phyloP scores from a whole-genome alignment of 2,113 vertebrate species.

The Mus spicilegus region DNA sequence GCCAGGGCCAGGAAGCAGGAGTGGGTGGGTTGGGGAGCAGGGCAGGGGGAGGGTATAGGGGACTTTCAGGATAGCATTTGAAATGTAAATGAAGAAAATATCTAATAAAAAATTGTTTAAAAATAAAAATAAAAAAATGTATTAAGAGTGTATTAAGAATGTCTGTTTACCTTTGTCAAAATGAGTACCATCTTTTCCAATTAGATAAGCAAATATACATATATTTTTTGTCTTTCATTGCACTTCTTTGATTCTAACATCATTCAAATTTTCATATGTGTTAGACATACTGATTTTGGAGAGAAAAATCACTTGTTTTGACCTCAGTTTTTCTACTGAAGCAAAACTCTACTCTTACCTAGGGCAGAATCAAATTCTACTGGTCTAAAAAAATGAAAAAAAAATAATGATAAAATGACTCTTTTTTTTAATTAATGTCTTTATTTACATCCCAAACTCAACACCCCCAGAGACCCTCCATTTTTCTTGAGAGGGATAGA shows the following conservation, averaged over 20 bases:
- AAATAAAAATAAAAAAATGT: no score
- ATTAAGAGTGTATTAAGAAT: neutral
- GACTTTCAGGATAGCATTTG: no score
- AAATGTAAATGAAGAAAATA: no score
- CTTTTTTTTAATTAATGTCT: neutral
- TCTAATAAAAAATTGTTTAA: no score
- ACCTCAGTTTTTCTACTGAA: conserved; percentile 26
- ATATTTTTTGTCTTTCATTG: neutral
- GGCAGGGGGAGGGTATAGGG: no score
- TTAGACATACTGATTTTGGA: conserved; percentile 49
- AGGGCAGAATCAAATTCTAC: neutral
- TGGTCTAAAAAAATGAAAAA: neutral
- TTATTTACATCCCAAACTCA: no score
- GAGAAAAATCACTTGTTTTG: conserved; percentile 16
- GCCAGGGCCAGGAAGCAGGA: no score
- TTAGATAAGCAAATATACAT: neutral
- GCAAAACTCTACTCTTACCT: neutral
- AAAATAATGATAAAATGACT: neutral
- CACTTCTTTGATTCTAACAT: neutral
- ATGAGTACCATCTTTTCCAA: neutral
- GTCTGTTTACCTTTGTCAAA: conserved; percentile 23
- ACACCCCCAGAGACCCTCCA: no score
- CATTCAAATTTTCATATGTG: conserved; percentile 2
- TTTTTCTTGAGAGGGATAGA: no score
- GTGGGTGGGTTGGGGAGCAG: no score